Conservation (phyloP, 2,797 vertebrate species). For the Pogoniulus pusillus region DNA sequence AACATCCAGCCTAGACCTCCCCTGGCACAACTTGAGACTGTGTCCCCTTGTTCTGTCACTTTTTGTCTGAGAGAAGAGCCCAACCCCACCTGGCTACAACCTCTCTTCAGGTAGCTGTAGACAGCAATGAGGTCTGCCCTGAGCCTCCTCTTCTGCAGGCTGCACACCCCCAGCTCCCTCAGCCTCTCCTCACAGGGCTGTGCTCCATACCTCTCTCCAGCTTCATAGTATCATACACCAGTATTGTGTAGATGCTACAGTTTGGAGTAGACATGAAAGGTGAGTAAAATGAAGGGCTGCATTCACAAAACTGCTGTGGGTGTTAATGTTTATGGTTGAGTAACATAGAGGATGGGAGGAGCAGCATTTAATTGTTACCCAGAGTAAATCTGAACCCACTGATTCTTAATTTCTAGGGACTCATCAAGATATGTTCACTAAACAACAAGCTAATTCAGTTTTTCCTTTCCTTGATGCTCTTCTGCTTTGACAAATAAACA, state of each 20-base stretch:
- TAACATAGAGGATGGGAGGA: background rate
- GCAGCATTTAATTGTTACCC: rapidly evolving
- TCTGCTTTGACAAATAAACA: background rate
- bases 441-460: background rate
- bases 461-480: background rate
- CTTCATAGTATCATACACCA: no score
- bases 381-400: background rate
- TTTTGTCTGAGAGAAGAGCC: no score
- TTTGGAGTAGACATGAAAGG: background rate
- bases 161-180: no score
- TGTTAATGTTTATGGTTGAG: background rate
- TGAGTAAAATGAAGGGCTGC: background rate
- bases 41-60: no score
- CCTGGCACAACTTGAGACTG: no score
- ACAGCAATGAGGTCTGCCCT: no score
- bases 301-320: background rate
- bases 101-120: no score
- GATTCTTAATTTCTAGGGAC: background rate
- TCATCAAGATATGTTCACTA: background rate
- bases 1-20: no score
- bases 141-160: no score
- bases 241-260: background rate
- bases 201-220: no score
- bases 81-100: no score
- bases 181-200: no score